phyloP scores from a whole-genome alignment of 2,888 invertebrate species.

The Andrena praecox region DNA sequence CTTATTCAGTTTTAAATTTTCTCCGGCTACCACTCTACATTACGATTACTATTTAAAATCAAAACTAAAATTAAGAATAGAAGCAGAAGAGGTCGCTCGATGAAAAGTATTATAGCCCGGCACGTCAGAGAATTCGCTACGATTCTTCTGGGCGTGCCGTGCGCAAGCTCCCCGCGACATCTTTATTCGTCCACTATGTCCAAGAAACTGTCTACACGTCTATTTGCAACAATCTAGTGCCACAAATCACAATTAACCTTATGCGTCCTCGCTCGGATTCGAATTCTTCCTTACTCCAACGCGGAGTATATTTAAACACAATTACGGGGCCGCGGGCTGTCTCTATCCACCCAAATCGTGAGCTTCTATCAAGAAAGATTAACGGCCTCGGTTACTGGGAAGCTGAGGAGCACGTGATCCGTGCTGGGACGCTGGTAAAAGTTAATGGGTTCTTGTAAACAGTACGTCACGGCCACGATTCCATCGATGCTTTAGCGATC shows the following conservation, averaged over 20 bases:
- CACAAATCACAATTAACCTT: constrained; percentile 71
- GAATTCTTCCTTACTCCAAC: constrained; percentile 60
- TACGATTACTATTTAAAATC: not conserved
- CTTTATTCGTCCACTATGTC: constrained; percentile 56
- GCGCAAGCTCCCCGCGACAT: constrained; percentile 49
- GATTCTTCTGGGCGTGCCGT: constrained; percentile 31
- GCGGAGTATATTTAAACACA: constrained; percentile 69
- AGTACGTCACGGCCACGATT: constrained; percentile 2
- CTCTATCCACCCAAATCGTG: constrained; percentile 67
- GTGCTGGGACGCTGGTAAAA: constrained; percentile 14
- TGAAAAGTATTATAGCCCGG: constrained; percentile 10
- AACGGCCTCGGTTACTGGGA: constrained; percentile 54
- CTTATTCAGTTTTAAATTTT: too few relatives aligned
- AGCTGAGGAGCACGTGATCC: constrained; percentile 34
- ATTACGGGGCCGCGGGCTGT: constrained; percentile 64
- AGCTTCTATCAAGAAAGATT: constrained; percentile 58
- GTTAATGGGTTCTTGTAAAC: constrained; percentile 34
- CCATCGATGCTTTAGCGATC: constrained; percentile 4
- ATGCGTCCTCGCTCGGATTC: constrained; percentile 54
- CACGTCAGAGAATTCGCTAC: not conserved
- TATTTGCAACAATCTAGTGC: constrained; percentile 66
- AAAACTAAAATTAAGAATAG: not conserved
- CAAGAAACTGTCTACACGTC: constrained; percentile 63
- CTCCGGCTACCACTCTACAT: too few relatives aligned
- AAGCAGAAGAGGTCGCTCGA: not conserved